phyloP scores from a whole-genome alignment of 2,888 invertebrate genomes.

The Latrodectus elegans region DNA sequence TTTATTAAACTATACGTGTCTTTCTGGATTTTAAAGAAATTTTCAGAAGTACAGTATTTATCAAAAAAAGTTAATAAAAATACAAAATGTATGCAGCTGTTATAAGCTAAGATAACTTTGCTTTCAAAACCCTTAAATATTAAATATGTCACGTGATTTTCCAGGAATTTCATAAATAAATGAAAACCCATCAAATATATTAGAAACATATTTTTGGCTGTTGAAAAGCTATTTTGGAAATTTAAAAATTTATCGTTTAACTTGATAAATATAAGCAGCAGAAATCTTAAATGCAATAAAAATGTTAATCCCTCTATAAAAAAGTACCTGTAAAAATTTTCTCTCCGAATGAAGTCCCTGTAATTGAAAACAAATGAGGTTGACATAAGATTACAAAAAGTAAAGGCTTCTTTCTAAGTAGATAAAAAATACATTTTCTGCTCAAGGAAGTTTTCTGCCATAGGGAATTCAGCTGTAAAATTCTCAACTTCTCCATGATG shows the following conservation, averaged over 20 bases:
- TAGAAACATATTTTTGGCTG: too few relatives aligned
- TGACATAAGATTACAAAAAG: slow-evolving; percentile 20
- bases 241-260: slow-evolving; percentile 15
- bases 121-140: too few relatives aligned
- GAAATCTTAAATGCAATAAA: slow-evolving; percentile 23
- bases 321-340: slow-evolving; percentile 15
- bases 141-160: too few relatives aligned
- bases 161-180: too few relatives aligned
- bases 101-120: too few relatives aligned
- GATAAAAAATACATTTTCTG: slow-evolving; percentile 7
- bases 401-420: neutral
- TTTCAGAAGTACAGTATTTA: too few relatives aligned
- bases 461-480: slow-evolving; percentile 1
- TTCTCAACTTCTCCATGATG: neutral
- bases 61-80: too few relatives aligned
- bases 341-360: slow-evolving; percentile 17
- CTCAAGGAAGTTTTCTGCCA: slow-evolving; percentile 7
- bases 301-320: slow-evolving; percentile 40
- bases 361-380: slow-evolving; percentile 59
- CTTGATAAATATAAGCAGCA: slow-evolving; percentile 15
- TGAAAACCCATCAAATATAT: too few relatives aligned
- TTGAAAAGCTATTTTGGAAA: too few relatives aligned
- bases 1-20: too few relatives aligned
- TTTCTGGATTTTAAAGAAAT: too few relatives aligned
- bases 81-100: too few relatives aligned